Percentiles rank a stretch among this genome's conserved stretches.
Conservation (phyloP, 2,113 vertebrate species). For the Syngnathoides biaculeatus region DNA sequence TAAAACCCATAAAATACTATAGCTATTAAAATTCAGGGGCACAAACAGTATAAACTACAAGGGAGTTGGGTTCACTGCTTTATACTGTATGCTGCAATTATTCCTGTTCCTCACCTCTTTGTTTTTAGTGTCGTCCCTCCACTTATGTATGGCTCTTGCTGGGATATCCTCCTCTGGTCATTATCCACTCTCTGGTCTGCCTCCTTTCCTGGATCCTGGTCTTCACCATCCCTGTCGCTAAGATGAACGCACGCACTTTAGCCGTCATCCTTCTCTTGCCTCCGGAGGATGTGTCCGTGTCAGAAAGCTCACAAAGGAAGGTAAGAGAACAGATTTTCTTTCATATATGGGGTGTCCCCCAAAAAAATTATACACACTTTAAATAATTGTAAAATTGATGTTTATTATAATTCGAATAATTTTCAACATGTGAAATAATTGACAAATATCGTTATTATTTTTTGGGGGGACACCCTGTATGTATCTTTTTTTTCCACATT, state of each 20-base stretch:
- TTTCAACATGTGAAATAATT: too few relatives aligned
- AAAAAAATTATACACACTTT: too few relatives aligned
- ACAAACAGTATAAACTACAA: background rate
- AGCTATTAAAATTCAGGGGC: too few relatives aligned
- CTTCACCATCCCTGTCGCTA: conserved; percentile 76
- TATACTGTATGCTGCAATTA: background rate
- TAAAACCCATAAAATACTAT: too few relatives aligned
- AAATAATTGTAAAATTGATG: too few relatives aligned
- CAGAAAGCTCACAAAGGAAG: conserved; percentile 48
- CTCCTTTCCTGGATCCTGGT: conserved; percentile 75
- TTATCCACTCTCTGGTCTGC: conserved; percentile 74
- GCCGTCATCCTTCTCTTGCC: conserved; percentile 67
- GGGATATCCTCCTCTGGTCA: conserved; percentile 66
- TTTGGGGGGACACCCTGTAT: too few relatives aligned
- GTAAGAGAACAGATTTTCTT: conserved; percentile 16
- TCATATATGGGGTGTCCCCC: too few relatives aligned
- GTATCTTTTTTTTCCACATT: background rate
- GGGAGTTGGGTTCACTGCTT: background rate
- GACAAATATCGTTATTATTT: too few relatives aligned
- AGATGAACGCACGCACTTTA: conserved; percentile 69
- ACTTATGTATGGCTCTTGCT: conserved; percentile 71
- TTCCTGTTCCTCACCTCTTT: background rate
- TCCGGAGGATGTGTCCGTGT: conserved; percentile 64
- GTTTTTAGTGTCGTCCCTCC: conserved; percentile 54
- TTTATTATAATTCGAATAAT: too few relatives aligned